Base-by-base conservation (phyloP, 2,888 invertebrate genomes). In the Apotomis turbidana region DNA sequence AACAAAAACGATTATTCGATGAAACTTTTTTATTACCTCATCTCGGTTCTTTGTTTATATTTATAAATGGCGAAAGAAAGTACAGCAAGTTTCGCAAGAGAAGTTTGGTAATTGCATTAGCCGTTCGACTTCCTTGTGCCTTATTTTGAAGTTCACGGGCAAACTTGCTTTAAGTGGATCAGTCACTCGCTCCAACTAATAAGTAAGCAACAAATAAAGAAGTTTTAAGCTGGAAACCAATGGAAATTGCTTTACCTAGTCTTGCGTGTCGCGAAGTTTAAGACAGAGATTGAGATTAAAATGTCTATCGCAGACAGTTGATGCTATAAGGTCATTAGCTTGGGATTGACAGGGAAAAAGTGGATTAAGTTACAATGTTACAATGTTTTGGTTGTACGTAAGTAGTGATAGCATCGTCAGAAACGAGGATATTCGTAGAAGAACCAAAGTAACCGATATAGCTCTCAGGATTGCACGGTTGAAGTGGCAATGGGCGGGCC, bases 41-140 rank as follows among this genome's bases (percentile, higher is more conserved):
- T 68, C 63, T 68, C 46, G 72, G 72, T 63, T 71, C 63, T 68
- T 70, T 75, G 75, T 82, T 78, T 83, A 79, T 78, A 76, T 81
- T 82, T 80, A 77, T 78, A 76, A 72, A 81, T 79, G 80, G 75
- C 76, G 76, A 59, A 74, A 73, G 74, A 57, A 73, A 73, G 74
- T 74, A 66, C 74, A 74, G 69, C 73, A 79, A 83, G 79, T 79
- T 81, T 75, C 61, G 61, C 44, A 74, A 77, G 72, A 71, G 70
- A 80, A 85, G 77, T 81, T 83, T 70, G 70, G 81, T 85, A 87
- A 88, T 87, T 84, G 82, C 83, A 81, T 88, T 87, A 87, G 81
- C 77, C 79, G 81, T 80, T 79, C 79, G 78, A 79, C 78, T 85
- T 83, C 79, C 83, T 81, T 84, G 85, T 85, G 83, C 79, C 83